Conservation (phyloP, 2,797 vertebrate species). For the Allobates femoralis region DNA sequence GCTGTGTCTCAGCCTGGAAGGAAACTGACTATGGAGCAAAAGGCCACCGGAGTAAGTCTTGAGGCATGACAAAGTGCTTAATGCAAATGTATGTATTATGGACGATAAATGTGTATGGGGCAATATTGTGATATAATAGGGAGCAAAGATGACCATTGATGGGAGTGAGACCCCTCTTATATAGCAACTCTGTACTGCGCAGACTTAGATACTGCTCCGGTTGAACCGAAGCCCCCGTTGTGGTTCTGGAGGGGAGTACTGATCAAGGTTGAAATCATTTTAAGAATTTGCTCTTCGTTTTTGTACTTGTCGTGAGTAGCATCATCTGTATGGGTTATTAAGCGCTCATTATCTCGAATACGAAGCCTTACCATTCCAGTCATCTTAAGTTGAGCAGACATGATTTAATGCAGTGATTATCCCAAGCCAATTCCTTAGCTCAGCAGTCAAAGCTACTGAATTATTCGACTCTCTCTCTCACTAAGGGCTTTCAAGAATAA, state of each 20-base stretch:
- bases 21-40: too few species aligned
- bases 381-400: constrained; percentile 42
- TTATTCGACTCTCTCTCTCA: constrained; percentile 66
- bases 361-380: constrained; percentile 47
- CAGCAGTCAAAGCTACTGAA: constrained; percentile 61
- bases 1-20: too few species aligned
- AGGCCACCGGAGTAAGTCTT: too few species aligned
- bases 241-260: constrained; percentile 3
- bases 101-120: not conserved
- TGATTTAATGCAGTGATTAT: constrained; percentile 65
- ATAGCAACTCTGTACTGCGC: too few species aligned
- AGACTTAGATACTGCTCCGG: not conserved
- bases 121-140: not conserved
- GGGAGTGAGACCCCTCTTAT: not conserved
- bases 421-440: constrained; percentile 59
- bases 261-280: constrained; percentile 1
- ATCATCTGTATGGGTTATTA: constrained; percentile 58
- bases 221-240: not conserved
- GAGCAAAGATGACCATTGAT: not conserved
- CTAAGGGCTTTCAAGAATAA: constrained; percentile 58
- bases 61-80: too few species aligned
- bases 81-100: too few species aligned
- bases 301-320: constrained; percentile 28
- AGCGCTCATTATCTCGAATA: constrained; percentile 46
- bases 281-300: constrained; percentile 10